Base-by-base conservation (phyloP, 2,113 vertebrate species). In the Megaleporinus macrocephalus region DNA sequence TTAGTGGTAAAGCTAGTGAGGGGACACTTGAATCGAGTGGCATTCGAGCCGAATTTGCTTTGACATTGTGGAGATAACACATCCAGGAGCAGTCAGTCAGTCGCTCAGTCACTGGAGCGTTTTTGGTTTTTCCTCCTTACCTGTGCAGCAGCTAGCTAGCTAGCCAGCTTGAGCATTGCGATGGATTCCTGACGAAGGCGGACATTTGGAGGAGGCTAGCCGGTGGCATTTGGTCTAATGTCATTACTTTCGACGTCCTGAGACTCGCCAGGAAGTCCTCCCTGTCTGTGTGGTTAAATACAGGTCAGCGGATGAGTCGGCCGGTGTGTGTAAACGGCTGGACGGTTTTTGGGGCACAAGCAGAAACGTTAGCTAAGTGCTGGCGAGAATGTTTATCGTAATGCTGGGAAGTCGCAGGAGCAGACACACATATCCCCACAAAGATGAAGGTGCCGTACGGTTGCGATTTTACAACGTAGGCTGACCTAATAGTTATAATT, bases 1-100 rank as follows among this genome's bases (percentile, higher is more conserved):
- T 94, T 90, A 91, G 85, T 29, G 36, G 20, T 53, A 68, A 68
- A 78, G 18, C 61, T 30, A 4, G 22, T 14, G 44, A 53, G 49
- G 47, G 12, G 27, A 15, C 16, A 27, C 51, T 73, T 29, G 20
- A 22, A 51, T 14, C 11, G 24, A 15, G 16, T 16, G 14, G 26
- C 20, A 6, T 30, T 22, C 13, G 36, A 26, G 59, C 51, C 9
- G 70, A 10, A 24, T 4, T 33, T 13, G 30, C 41, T n/a, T 30
- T 20, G n/a, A 47, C n/a, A 6, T 22, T 73, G 26, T n/a, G 16
- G 55, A 62, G 24, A 29, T 20, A 33, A 36, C 27, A 41, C 61
- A 51, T 71, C n/a, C 3, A 44, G 20, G 3, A n/a, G 18, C 6
- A 10, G 51, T 41, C 26, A 2, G 33, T 20, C 13, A 10, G 51